phyloP scores from a whole-genome alignment of 2,888 invertebrate genomes.

The Tachina grossa region DNA sequence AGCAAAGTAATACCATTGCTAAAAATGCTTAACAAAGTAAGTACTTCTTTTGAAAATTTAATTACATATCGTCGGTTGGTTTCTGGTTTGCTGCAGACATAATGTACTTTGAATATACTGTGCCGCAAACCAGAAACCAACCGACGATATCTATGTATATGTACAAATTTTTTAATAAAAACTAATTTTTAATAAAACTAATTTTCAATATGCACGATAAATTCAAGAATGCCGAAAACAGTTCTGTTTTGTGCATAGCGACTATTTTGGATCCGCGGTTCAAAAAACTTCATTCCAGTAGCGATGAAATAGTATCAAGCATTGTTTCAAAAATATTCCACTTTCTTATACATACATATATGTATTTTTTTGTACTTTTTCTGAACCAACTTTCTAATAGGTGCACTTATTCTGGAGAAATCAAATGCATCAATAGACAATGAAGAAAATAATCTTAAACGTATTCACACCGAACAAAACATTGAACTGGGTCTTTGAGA shows the following conservation, averaged over 20 bases:
- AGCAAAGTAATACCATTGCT: conserved; percentile 9
- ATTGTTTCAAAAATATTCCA: not conserved
- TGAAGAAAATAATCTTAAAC: too few species aligned
- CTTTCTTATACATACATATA: not conserved
- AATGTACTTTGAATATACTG: too few species aligned
- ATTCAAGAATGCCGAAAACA: conserved; percentile 17
- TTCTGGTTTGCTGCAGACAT: too few species aligned
- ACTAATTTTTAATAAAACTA: conserved; percentile 5
- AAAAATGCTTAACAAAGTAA: too few species aligned
- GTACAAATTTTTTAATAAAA: too few species aligned
- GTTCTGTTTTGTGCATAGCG: not conserved
- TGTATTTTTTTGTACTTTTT: not conserved
- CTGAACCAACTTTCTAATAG: not conserved
- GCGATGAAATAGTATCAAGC: not conserved
- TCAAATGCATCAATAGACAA: too few species aligned
- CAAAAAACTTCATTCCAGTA: conserved; percentile 3
- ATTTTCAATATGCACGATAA: not conserved
- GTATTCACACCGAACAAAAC: too few species aligned
- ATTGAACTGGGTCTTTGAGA: too few species aligned
- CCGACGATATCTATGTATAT: not conserved
- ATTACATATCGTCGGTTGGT: too few species aligned
- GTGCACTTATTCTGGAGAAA: too few species aligned
- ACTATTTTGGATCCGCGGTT: conserved; percentile 21
- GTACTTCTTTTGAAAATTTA: not conserved
- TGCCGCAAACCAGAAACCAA: too few species aligned